Percentiles rank a stretch among this genome's conserved stretches.
These are phyloP conservation scores for Ptilonorhynchus violaceus DNA, from an alignment of 2,113 vertebrate species.

Conservation along the genomic window DNA sequence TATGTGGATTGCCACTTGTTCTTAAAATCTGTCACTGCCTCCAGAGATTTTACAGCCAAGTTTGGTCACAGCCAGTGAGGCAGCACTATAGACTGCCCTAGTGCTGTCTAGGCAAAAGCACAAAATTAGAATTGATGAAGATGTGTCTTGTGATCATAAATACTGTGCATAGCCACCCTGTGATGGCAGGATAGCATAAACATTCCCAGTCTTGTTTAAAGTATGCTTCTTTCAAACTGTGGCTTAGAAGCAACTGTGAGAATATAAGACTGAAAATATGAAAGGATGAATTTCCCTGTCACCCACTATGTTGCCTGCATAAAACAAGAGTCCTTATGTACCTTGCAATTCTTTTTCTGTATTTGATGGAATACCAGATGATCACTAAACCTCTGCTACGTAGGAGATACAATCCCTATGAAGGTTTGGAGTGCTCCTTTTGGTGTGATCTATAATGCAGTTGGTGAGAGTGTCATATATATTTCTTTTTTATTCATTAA, in stretches of 20 bases:
- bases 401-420: not conserved
- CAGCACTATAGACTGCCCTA: not conserved
- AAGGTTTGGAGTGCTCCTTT: not conserved
- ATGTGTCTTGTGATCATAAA: not conserved
- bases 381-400: not conserved
- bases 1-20: not conserved
- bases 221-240: not conserved
- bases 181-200: not conserved
- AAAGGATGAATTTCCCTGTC: not conserved
- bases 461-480: not conserved
- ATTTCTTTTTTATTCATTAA: not conserved
- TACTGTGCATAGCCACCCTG: not conserved
- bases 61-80: not conserved
- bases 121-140: not conserved
- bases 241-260: not conserved
- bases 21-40: not conserved
- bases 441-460: not conserved
- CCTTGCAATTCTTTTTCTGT: not conserved
- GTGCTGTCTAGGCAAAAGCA: not conserved
- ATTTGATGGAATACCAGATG: not conserved
- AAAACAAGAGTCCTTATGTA: not conserved
- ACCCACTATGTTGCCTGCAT: not conserved
- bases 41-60: not conserved
- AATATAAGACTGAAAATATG: not conserved
- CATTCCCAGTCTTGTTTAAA: not conserved